Evolutionary conservation across 2,888 invertebrate genomes (phyloP).

Genomic region (Laspeyria flexula): DNA sequence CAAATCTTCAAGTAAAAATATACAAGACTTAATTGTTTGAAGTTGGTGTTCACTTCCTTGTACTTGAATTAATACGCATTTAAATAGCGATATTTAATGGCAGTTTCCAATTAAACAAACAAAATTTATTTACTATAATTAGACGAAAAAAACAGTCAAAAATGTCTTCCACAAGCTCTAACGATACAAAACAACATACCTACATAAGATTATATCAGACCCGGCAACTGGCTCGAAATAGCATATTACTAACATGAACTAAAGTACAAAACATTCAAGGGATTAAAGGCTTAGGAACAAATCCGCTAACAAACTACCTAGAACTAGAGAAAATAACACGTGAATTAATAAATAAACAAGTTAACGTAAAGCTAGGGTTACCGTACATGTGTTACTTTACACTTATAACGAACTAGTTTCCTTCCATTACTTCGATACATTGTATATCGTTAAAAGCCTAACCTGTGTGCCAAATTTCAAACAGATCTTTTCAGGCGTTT

Average conservation of each 20-base stretch:
- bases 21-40: neutral
- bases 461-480: too few species aligned
- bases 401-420: too few species aligned
- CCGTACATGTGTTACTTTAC: neutral
- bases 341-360: slow-evolving; percentile 45
- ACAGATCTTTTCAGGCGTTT: too few species aligned
- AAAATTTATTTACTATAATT: too few species aligned
- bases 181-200: too few species aligned
- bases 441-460: too few species aligned
- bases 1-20: neutral
- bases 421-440: too few species aligned
- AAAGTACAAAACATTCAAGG: slow-evolving; percentile 31
- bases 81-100: neutral
- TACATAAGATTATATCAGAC: slow-evolving; percentile 34
- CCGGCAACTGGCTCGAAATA: slow-evolving; percentile 10
- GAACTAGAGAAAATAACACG: slow-evolving; percentile 43
- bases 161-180: too few species aligned
- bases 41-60: neutral
- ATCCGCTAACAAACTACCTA: slow-evolving; percentile 39
- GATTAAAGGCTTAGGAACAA: slow-evolving; percentile 40
- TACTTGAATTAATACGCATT: neutral
- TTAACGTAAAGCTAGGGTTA: slow-evolving; percentile 23
- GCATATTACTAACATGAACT: slow-evolving; percentile 33
- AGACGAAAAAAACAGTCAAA: too few species aligned
- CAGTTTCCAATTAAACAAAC: too few species aligned